phyloP scores from a whole-genome alignment of 2,797 vertebrate species.

The Gymnodraco acuticeps region DNA sequence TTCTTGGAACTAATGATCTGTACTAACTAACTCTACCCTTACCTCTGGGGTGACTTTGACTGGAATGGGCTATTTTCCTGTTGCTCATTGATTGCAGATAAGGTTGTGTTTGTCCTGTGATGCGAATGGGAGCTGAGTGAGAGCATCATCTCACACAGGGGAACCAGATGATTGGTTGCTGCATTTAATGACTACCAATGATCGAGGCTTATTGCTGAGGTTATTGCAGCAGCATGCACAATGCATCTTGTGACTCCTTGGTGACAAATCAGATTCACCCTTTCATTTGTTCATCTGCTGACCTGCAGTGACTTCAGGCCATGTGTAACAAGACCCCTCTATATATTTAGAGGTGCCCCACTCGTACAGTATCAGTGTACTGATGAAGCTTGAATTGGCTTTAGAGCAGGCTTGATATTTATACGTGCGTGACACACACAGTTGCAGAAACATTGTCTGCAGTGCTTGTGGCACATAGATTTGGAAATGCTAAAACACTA shows the following conservation, averaged over 20 bases:
- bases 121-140: constrained; percentile 35
- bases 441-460: not conserved
- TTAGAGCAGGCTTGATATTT: not conserved
- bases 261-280: constrained; percentile 11
- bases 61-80: constrained; percentile 29
- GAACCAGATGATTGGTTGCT: constrained; percentile 62
- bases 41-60: constrained; percentile 23
- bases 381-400: not conserved
- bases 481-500: not conserved
- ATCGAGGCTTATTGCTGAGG: constrained; percentile 31
- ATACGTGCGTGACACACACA: constrained; percentile 1
- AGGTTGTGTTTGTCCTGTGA: constrained; percentile 3
- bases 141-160: constrained; percentile 31
- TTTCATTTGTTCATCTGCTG: not conserved
- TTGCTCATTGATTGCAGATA: constrained; percentile 27
- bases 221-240: constrained; percentile 59
- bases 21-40: constrained; percentile 56
- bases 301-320: constrained; percentile 17
- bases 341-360: constrained; percentile 47
- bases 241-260: constrained; percentile 8
- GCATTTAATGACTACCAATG: constrained; percentile 42
- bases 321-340: constrained; percentile 14
- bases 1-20: constrained; percentile 54
- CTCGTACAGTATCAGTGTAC: not conserved
- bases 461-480: not conserved